Conservation (phyloP, 2,888 invertebrate genomes). For the Conus canariensis region DNA sequence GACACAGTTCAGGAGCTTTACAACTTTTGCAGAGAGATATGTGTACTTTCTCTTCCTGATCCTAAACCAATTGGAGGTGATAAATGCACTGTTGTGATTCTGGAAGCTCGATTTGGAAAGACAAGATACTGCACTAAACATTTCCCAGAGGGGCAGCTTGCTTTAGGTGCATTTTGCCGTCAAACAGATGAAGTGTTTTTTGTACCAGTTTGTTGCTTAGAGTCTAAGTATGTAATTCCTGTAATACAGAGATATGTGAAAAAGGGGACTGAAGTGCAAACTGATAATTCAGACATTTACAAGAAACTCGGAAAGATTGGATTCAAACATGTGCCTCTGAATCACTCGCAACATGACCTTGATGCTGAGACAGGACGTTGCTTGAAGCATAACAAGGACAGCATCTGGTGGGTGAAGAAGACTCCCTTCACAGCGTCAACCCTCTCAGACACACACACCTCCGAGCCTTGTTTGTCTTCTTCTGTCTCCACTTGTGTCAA, state of each 20-base stretch:
- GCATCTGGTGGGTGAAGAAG: constrained; percentile 17
- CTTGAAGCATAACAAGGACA: constrained; percentile 24
- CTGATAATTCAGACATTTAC: constrained; percentile 18
- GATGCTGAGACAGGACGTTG: constrained; percentile 4
- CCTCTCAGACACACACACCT: background rate
- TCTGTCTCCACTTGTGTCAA: background rate
- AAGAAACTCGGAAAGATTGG: background rate
- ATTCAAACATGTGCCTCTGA: constrained; percentile 7
- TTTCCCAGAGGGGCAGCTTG: background rate
- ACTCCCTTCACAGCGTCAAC: background rate
- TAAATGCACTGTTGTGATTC: constrained; percentile 15
- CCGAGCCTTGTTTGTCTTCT: background rate
- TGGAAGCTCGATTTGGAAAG: constrained; percentile 17
- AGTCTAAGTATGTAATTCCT: background rate
- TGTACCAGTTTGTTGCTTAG: background rate
- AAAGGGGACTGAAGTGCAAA: constrained; percentile 13
- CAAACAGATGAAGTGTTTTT: constrained; percentile 22
- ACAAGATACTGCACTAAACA: background rate
- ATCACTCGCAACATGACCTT: constrained; percentile 13
- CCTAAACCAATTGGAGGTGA: background rate
- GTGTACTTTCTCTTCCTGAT: constrained; percentile 13
- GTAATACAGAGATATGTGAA: background rate
- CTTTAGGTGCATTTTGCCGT: constrained; percentile 3
- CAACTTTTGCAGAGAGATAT: constrained; percentile 23
- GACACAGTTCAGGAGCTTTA: constrained; percentile 10